Evolutionary conservation across 2,888 invertebrate genomes (phyloP).

Genomic region (Caenorhabditis sulstoni): DNA sequence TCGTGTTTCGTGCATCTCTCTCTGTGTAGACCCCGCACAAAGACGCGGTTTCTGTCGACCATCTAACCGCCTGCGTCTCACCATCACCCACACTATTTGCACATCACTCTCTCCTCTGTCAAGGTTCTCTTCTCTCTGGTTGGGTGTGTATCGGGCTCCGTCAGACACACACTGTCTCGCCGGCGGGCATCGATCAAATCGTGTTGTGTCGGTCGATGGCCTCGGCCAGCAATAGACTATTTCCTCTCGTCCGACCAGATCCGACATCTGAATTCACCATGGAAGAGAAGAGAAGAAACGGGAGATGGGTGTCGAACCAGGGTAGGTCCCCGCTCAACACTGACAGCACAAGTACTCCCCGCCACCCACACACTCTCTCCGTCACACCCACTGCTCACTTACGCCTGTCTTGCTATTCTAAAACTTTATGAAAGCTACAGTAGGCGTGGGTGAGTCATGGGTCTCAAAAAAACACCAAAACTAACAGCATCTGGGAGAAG

Average conservation of each 20-base stretch:
- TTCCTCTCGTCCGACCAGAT: slow-evolving; percentile 29
- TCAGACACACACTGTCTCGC: slow-evolving; percentile 11
- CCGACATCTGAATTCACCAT: slow-evolving; percentile 30
- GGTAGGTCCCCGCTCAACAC: slow-evolving; percentile 30
- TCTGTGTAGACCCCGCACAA: slow-evolving; percentile 26
- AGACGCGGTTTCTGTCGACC: slow-evolving; percentile 17
- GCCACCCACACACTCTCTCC: slow-evolving; percentile 20
- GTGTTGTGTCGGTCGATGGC: slow-evolving; percentile 45
- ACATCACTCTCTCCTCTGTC: slow-evolving; percentile 1
- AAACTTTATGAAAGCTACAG: slow-evolving; percentile 47
- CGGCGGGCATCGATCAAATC: slow-evolving; percentile 50
- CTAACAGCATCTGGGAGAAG: slow-evolving; percentile 21
- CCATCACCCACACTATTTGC: not conserved
- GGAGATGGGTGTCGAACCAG: slow-evolving; percentile 9
- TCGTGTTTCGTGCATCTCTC: not conserved
- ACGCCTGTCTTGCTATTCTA: slow-evolving; percentile 36
- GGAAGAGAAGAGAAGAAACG: slow-evolving; percentile 15
- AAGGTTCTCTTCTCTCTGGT: slow-evolving; percentile 12
- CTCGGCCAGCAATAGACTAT: slow-evolving; percentile 43
- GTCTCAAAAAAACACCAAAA: too few species aligned
- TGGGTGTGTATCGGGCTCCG: slow-evolving; percentile 25
- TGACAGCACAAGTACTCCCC: slow-evolving; percentile 16
- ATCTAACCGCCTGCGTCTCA: slow-evolving; percentile 12
- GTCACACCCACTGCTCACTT: slow-evolving; percentile 29
- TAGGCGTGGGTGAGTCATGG: slow-evolving; percentile 46